Percentiles rank a stretch among this genome's conserved stretches.
Evolutionary conservation across 2,888 invertebrate species (phyloP).

Genomic region (Bedellia somnulentella): DNA sequence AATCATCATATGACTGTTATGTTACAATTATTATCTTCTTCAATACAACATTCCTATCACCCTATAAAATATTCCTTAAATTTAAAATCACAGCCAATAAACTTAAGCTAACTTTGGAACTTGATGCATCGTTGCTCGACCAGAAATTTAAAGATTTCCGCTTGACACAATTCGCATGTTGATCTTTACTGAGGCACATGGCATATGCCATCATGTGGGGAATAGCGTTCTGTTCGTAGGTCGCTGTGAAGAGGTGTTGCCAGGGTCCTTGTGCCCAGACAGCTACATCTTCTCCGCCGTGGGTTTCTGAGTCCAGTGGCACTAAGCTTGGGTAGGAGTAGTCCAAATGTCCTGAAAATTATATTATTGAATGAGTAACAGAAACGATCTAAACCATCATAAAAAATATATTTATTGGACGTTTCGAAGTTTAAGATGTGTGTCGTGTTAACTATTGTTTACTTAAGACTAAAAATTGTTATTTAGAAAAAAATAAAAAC

Average conservation of each 20-base stretch:
- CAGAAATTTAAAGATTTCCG: too few species aligned
- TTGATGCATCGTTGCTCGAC: conserved; percentile 3
- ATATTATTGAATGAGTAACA: background rate
- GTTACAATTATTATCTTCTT: too few species aligned
- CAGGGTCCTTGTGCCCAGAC: conserved; percentile 74
- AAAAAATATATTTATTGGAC: too few species aligned
- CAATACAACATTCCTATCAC: too few species aligned
- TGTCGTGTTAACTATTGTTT: too few species aligned
- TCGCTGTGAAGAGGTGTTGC: conserved; percentile 78
- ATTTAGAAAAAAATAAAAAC: too few species aligned
- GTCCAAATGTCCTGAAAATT: conserved; percentile 34
- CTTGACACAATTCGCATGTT: conserved; percentile 45
- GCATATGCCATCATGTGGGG: conserved; percentile 77
- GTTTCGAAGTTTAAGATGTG: too few species aligned
- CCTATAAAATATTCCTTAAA: too few species aligned
- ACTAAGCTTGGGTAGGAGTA: conserved; percentile 64
- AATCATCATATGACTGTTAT: too few species aligned
- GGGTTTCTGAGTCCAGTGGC: conserved; percentile 67
- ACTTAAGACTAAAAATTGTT: too few species aligned
- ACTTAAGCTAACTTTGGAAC: conserved; percentile 8
- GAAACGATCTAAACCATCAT: too few species aligned
- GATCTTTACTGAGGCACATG: conserved; percentile 64
- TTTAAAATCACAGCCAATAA: conserved; percentile 11
- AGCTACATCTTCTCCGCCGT: conserved; percentile 78
- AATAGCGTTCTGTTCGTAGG: conserved; percentile 75